phyloP scores from a whole-genome alignment of 2,113 vertebrate species.

The Gasterosteus aculeatus region DNA sequence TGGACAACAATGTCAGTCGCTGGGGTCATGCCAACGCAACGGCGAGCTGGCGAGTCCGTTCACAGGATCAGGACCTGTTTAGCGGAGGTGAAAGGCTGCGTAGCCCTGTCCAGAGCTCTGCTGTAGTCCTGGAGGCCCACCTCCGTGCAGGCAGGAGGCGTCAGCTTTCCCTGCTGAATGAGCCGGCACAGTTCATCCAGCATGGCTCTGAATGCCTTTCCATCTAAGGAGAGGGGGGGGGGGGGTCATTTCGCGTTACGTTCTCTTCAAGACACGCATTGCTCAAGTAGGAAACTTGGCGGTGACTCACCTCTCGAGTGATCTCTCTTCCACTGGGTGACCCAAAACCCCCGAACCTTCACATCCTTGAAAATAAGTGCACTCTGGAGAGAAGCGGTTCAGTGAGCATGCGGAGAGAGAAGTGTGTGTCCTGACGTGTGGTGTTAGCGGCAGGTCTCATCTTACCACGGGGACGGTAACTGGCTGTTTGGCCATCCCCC shows the following conservation, averaged over 20 bases:
- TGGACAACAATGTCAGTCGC: background rate
- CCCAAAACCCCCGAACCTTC: conserved; percentile 92
- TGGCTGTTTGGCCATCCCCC: conserved; percentile 96
- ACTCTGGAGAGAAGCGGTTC: conserved; percentile 79
- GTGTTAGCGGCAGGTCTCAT: background rate
- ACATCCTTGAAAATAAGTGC: conserved; percentile 94
- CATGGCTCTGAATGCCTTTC: conserved; percentile 76
- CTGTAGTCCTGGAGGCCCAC: conserved; percentile 83
- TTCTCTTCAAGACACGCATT: background rate
- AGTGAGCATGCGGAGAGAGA: background rate
- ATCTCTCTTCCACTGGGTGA: conserved; percentile 91
- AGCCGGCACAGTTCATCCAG: conserved; percentile 86
- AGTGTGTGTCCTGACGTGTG: background rate
- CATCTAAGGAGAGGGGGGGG: conserved; percentile 58
- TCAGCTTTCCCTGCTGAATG: conserved; percentile 84
- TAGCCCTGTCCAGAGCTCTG: conserved; percentile 82
- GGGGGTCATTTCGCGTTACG: background rate
- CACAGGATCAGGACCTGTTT: conserved; percentile 93
- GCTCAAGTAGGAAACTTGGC: background rate
- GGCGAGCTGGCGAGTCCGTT: conserved; percentile 30
- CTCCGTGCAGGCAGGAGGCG: conserved; percentile 81
- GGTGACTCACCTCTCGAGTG: conserved; percentile 82
- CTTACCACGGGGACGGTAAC: conserved; percentile 92
- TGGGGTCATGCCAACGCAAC: fast-evolving
- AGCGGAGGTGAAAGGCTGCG: conserved; percentile 86